Evolutionary conservation across 2,797 vertebrate genomes (phyloP), one percentile per base, ranked within the genome.

Genomic region (Spizella passerina): DNA sequence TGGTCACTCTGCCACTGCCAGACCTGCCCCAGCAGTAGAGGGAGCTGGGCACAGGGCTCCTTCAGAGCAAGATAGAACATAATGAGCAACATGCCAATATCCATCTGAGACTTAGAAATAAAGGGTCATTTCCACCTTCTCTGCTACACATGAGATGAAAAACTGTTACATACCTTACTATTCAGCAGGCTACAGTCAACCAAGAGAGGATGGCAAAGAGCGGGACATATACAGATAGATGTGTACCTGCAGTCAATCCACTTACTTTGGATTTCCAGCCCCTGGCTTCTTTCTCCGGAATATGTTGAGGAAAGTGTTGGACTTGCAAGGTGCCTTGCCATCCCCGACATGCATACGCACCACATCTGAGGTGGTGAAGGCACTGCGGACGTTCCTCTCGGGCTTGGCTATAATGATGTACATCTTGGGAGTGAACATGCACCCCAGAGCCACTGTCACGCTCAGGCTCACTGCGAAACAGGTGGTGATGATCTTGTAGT

Each of bases 341-440:
- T 99, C 99, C 8, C 99, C 99, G 4, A 99, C 99, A 12, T 99
- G 99, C 99, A 99, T 99, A 95, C 99, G 99, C 93, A 99, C 99
- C 83, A 99, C 99, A 8, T 99, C 99, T 0, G 99, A 99, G 15
- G 99, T 99, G 96, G 99, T 99, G 98, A 99, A 99, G 98, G 99
- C 99, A 98, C 99, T 99, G 89, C 99, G 98, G 93, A 99, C 99
- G 0, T 99, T 99, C 96, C 99, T 98, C 97, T 99, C 99, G 0
- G 99, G 99, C 96, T 99, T 99, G 97, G 99, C 98, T 61, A 99
- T 99, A 95, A 99, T 99, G 98, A 99, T 99, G 98, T 99, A 99
- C 99, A 99, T 99, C 98, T 99, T 99, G 83, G 99, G 99, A 9
- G 99, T 99, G 98, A 99, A 99, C 99, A 99, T 99, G 98, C 99